Base-by-base conservation (phyloP, 2,113 vertebrate genomes). In the Mesoclemmys tuberculata region DNA sequence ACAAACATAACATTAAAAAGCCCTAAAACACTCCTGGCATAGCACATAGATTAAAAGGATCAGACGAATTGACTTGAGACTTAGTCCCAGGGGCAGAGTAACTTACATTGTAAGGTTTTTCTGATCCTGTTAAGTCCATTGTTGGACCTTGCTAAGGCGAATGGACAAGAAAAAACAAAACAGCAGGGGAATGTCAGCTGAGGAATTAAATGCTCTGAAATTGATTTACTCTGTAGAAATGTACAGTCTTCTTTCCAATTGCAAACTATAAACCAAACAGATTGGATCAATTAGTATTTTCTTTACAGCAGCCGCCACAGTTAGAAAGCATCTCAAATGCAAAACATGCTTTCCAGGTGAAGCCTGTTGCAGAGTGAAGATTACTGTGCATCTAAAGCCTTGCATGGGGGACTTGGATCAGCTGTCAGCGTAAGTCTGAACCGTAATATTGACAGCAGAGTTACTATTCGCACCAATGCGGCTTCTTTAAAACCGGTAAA, bases 181-280 rank as follows among this genome's bases (percentile, higher is more conserved):
- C 93, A 93, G 94, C 95, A 94, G 95, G 96, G 86, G 35, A 14
- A 82, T 58, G 93, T 94, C 95, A 93, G 80, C 92, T 95, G 95
- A 90, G 86, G 91, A 97, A 96, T 93, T 83, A 92, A 95, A 88
- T 89, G 94, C 94, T 93, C 95, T 81, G 95, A 87, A 94, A 97
- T 97, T 89, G 97, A 96, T 96, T 95, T 90, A 91, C 94, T 94
- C 95, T 94, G 95, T 90, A 90, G 96, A 97, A 97, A 93, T 88
- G 88, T 95, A 82, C 55, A 5, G 35, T 44, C 94, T 95, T 97
- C 97, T 94, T 90, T 97, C 91, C 82, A 90, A 90, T 92, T 89
- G 96, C 89, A 94, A 95, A 94, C 95, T 93, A 92, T 97, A 97
- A 97, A 97, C 97, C 97, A 97, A 96, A 55, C 97, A 97, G 97